phyloP scores from a whole-genome alignment of 1,140 invertebrate species.

The Daktulosphaira vitifoliae region DNA sequence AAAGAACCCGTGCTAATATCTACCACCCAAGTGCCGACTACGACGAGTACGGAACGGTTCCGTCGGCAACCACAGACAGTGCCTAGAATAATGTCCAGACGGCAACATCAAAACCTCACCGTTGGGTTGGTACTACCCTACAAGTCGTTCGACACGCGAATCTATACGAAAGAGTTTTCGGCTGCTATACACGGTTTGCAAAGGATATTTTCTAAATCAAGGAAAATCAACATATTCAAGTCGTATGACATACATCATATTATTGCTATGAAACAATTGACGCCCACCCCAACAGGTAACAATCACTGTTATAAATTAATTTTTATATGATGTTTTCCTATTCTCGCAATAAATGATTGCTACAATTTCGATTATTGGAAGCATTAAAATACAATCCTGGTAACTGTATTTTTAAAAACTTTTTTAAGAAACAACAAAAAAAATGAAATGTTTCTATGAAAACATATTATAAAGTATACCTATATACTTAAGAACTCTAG shows the following conservation, averaged over 20 bases:
- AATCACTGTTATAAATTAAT: too few species aligned
- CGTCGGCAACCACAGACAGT: conserved; percentile 3
- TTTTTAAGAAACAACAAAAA: too few species aligned
- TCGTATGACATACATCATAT: conserved; percentile 59
- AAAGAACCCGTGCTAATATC: conserved; percentile 11
- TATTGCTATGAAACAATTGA: conserved; percentile 61
- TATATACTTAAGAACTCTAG: too few species aligned
- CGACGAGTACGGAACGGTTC: conserved; percentile 3
- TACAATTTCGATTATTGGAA: too few species aligned
- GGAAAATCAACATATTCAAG: conserved; percentile 55
- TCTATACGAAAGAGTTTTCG: conserved; percentile 61
- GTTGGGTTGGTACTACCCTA: conserved; percentile 50
- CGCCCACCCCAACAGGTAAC: conserved; percentile 69
- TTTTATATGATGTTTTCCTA: too few species aligned
- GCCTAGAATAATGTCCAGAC: conserved; percentile 8
- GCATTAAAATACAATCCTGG: too few species aligned
- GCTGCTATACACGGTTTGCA: conserved; percentile 56
- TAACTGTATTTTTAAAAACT: too few species aligned
- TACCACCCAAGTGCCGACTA: conserved; percentile 1
- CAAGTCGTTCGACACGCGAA: conserved; percentile 62
- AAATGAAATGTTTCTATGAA: too few species aligned
- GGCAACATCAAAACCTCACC: conserved; percentile 32
- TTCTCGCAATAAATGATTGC: too few species aligned
- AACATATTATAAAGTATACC: too few species aligned
- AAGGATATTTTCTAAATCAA: conserved; percentile 42